Evolutionary conservation across 2,797 vertebrate genomes (phyloP).

Genomic region (Schizopygopsis malacanthus): DNA sequence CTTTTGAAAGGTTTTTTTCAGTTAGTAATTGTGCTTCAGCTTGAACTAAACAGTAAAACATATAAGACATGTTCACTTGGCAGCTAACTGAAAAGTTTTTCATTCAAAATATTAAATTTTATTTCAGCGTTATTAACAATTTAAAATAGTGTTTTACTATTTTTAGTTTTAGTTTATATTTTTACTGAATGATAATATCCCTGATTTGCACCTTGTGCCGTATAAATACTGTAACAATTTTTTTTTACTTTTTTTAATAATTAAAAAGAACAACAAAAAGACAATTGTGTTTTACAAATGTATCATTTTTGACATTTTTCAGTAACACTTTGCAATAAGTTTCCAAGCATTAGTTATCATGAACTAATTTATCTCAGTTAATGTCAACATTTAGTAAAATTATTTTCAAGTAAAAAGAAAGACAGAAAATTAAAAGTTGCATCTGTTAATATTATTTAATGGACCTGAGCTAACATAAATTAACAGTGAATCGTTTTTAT

Average conservation of each 20-base stretch:
- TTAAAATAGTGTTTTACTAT: neutral
- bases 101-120: neutral
- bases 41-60: neutral
- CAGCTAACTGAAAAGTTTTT: neutral
- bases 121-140: neutral
- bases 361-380: neutral
- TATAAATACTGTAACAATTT: neutral
- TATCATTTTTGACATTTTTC: neutral
- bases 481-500: neutral
- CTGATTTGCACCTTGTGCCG: neutral
- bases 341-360: neutral
- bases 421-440: neutral
- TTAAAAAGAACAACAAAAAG: too few species aligned
- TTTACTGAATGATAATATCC: neutral
- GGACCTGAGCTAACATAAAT: neutral
- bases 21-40: neutral
- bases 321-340: neutral
- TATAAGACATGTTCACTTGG: neutral
- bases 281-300: too few species aligned
- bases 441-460: neutral
- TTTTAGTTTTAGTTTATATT: neutral
- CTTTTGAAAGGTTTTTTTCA: too few species aligned
- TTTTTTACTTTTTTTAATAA: too few species aligned
- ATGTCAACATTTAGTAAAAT: neutral
- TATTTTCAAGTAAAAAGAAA: neutral